Conservation (phyloP, 2,113 vertebrate genomes). For the Myocastor coypus region DNA sequence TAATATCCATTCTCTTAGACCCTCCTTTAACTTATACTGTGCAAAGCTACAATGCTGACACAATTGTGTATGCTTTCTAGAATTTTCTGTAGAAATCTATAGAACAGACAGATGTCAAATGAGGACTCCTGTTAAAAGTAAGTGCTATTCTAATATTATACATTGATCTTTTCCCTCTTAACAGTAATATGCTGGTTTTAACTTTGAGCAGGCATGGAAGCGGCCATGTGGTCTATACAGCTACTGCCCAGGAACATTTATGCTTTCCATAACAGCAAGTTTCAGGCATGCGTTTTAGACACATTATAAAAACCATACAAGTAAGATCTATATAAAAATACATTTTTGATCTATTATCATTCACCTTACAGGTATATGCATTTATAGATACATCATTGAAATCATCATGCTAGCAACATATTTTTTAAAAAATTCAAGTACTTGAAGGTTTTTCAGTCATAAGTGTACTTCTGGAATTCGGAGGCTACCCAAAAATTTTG, state of each 20-base stretch:
- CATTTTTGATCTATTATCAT: constrained; percentile 17
- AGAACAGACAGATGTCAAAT: background rate
- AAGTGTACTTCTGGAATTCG: constrained; percentile 1
- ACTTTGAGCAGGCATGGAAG: constrained; percentile 12
- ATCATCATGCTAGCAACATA: background rate
- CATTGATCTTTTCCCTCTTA: background rate
- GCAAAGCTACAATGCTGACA: background rate
- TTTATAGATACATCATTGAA: background rate
- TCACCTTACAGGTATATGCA: background rate
- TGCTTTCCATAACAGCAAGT: constrained; percentile 21
- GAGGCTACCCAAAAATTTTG: background rate
- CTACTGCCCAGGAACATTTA: background rate
- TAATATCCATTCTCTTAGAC: background rate
- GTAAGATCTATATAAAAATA: constrained; percentile 43
- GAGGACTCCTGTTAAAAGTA: background rate
- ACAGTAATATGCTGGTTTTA: constrained; percentile 13
- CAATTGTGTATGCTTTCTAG: background rate
- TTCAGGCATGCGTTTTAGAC: constrained; percentile 31
- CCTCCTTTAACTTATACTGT: background rate
- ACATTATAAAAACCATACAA: background rate
- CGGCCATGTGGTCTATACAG: background rate
- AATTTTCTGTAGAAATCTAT: background rate
- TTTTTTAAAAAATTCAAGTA: background rate
- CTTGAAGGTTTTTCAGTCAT: constrained; percentile 36
- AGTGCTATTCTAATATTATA: background rate